These are phyloP conservation scores for Aphelenchoides bicaudatus DNA, from an alignment of 2,888 invertebrate species.

Conservation along the genomic window DNA sequence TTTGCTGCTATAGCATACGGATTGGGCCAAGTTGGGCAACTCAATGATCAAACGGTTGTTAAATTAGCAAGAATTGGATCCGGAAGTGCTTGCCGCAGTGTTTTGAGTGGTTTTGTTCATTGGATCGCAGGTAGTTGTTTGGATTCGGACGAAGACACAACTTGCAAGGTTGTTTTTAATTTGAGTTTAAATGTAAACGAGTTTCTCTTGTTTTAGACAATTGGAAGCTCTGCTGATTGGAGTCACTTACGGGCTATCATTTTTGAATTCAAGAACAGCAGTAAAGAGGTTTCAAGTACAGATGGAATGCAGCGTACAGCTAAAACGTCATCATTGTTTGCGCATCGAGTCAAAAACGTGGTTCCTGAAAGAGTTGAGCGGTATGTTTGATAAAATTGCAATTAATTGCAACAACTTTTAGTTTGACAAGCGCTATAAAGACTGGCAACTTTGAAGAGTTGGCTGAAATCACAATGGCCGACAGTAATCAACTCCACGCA, in stretches of 20 bases:
- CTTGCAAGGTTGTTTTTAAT: too few species aligned
- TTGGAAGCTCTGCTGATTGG: too few species aligned
- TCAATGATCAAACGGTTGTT: constrained; percentile 54
- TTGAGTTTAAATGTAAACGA: too few species aligned
- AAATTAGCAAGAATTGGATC: constrained; percentile 66
- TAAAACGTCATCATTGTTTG: constrained; percentile 77
- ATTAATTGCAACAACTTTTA: constrained; percentile 33
- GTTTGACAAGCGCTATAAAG: constrained; percentile 66
- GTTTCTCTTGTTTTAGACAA: too few species aligned
- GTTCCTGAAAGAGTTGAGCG: constrained; percentile 72
- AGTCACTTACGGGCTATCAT: constrained; percentile 83
- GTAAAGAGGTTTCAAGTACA: constrained; percentile 64
- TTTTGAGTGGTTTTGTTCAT: constrained; percentile 87
- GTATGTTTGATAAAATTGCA: constrained; percentile 40
- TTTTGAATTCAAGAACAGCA: constrained; percentile 71
- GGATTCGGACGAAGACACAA: too few species aligned
- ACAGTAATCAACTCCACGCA: too few species aligned
- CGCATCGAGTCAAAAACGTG: constrained; percentile 71
- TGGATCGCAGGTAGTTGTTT: constrained; percentile 75
- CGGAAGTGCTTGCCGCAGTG: constrained; percentile 92
- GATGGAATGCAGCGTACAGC: constrained; percentile 80
- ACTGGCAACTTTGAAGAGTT: constrained; percentile 75
- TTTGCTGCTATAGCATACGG: constrained; percentile 69
- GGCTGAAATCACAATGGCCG: constrained; percentile 91
- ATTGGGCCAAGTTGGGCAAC: constrained; percentile 45